Percentiles rank a stretch among this genome's conserved stretches.
Conservation (phyloP, 1,140 invertebrate genomes). For the Cheumatopsyche charites region DNA sequence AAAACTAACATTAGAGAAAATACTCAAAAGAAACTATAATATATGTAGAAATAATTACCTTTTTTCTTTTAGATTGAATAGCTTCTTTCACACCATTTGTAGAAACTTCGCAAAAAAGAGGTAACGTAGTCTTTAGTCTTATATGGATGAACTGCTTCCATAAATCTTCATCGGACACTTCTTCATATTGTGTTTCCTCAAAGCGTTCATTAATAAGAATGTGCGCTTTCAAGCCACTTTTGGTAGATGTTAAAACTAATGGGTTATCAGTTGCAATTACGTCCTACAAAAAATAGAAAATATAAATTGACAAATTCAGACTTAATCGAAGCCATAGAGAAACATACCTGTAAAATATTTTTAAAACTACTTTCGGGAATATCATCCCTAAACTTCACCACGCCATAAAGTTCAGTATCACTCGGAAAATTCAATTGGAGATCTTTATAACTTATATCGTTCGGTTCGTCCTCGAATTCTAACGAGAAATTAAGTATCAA, state of each 20-base stretch:
- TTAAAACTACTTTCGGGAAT: constrained; percentile 62
- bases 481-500: constrained; percentile 70
- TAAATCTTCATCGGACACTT: constrained; percentile 66
- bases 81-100: constrained; percentile 62
- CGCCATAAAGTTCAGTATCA: constrained; percentile 75
- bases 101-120: constrained; percentile 63
- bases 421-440: constrained; percentile 72
- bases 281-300: constrained; percentile 58
- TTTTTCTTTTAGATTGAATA: constrained; percentile 64
- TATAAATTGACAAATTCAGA: constrained; percentile 14
- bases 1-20: not conserved
- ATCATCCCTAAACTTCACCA: constrained; percentile 68
- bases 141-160: constrained; percentile 72
- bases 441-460: constrained; percentile 61
- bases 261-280: constrained; percentile 80
- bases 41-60: constrained; percentile 52
- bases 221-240: constrained; percentile 65
- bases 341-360: constrained; percentile 66
- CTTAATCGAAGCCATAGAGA: not conserved
- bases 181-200: constrained; percentile 66
- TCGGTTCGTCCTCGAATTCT: constrained; percentile 63
- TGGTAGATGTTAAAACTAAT: constrained; percentile 67
- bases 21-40: not conserved
- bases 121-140: constrained; percentile 62
- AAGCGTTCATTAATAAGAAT: constrained; percentile 75